Evolutionary conservation across 1,140 invertebrate species (phyloP).

Genomic region (Papilio glaucus): DNA sequence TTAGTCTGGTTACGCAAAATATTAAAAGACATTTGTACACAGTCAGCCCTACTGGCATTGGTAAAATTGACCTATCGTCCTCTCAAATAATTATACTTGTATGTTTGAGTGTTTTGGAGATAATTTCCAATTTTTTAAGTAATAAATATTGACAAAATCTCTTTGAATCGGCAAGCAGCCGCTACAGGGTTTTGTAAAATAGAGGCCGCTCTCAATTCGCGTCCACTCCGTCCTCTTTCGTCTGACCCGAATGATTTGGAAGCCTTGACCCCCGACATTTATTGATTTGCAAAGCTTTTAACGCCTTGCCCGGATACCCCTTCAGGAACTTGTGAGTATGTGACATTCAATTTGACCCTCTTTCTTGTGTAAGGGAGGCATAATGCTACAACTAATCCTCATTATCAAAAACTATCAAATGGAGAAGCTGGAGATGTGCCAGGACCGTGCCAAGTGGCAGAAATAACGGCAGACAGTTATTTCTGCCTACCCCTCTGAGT

Average conservation of each 20-base stretch:
- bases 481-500: background rate
- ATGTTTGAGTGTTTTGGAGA: background rate
- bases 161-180: conserved; percentile 1
- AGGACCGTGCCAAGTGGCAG: no score
- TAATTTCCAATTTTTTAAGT: background rate
- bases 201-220: conserved; percentile 3
- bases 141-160: conserved; percentile 11
- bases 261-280: conserved; percentile 10
- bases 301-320: background rate
- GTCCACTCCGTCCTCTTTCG: conserved; percentile 21
- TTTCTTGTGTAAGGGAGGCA: background rate
- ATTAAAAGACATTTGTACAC: no score
- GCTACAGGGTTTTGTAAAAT: background rate
- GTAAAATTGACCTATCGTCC: background rate
- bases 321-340: background rate
- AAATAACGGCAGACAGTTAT: no score
- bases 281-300: conserved; percentile 17
- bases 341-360: background rate
- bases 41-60: no score
- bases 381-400: background rate
- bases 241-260: conserved; percentile 13
- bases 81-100: background rate
- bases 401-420: background rate
- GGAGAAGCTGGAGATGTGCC: no score
- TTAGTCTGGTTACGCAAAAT: no score